phyloP scores from a whole-genome alignment of 2,797 vertebrate species.

The Pseudochromis fuscus region DNA sequence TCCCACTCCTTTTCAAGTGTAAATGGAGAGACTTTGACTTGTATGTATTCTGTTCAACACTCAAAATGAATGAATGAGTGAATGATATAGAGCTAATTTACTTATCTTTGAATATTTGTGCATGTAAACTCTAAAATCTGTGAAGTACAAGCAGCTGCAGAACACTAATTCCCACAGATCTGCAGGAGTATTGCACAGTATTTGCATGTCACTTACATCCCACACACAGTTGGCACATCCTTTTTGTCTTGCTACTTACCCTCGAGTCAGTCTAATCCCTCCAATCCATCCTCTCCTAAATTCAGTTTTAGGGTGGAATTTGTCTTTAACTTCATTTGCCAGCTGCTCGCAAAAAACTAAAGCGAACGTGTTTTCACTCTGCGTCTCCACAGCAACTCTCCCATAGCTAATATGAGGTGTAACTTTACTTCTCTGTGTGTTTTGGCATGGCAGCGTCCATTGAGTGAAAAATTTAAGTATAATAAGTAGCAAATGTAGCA shows the following conservation, averaged over 20 bases:
- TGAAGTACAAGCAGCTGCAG: background rate
- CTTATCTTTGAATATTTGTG: too few species aligned
- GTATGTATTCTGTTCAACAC: too few species aligned
- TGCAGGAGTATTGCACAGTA: background rate
- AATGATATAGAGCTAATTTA: too few species aligned
- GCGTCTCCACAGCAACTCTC: conserved; percentile 58
- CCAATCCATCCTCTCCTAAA: conserved; percentile 6
- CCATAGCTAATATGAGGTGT: conserved; percentile 59
- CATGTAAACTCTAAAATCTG: too few species aligned
- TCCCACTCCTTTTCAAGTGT: too few species aligned
- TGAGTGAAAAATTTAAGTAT: conserved; percentile 46
- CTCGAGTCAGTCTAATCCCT: background rate
- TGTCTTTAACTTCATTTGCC: conserved; percentile 51
- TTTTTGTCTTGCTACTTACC: background rate
- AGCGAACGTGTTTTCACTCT: conserved; percentile 55
- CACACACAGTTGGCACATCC: background rate
- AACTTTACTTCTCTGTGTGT: conserved; percentile 60
- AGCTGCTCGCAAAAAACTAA: conserved; percentile 47
- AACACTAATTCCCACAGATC: background rate
- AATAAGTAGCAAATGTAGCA: conserved; percentile 60
- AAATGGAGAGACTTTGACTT: too few species aligned
- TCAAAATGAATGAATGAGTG: too few species aligned
- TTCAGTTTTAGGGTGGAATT: conserved; percentile 50
- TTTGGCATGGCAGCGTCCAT: conserved; percentile 59
- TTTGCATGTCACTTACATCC: background rate